phyloP scores from a whole-genome alignment of 1,140 invertebrate genomes.

The Bombyx mandarina region DNA sequence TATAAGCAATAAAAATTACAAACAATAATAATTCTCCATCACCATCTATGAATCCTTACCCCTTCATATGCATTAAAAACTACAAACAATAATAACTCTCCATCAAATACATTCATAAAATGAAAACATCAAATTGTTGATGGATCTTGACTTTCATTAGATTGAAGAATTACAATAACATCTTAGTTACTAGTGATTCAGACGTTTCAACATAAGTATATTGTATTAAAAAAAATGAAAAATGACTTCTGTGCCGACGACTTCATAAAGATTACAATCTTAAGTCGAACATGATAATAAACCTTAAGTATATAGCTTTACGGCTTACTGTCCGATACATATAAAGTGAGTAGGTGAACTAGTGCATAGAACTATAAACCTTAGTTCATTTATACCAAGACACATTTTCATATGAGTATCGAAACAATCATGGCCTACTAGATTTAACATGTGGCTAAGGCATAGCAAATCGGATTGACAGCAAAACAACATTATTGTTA shows the following conservation, averaged over 20 bases:
- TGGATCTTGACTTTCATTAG: conserved; percentile 49
- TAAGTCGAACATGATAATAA: too few relatives aligned
- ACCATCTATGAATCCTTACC: too few relatives aligned
- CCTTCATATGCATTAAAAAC: too few relatives aligned
- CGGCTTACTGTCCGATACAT: too few relatives aligned
- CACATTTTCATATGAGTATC: neutral
- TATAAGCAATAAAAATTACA: too few relatives aligned
- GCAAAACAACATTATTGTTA: conserved; percentile 30
- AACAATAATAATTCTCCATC: too few relatives aligned
- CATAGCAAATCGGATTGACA: conserved; percentile 65
- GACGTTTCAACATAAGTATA: conserved; percentile 65
- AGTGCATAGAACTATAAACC: too few relatives aligned
- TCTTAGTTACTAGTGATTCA: conserved; percentile 68
- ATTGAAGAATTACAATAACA: conserved; percentile 63
- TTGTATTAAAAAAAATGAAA: conserved; percentile 69
- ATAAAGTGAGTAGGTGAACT: too few relatives aligned
- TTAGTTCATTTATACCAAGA: neutral
- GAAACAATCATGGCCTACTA: neutral
- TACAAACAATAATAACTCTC: too few relatives aligned
- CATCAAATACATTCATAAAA: conserved; percentile 3
- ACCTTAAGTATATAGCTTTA: too few relatives aligned
- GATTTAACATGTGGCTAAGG: conserved; percentile 51
- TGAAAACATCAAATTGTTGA: conserved; percentile 63
- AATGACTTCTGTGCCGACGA: conserved; percentile 66
- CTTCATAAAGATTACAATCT: conserved; percentile 37